Evolutionary conservation across 2,797 vertebrate species (phyloP).

Genomic region (Betta splendens): DNA sequence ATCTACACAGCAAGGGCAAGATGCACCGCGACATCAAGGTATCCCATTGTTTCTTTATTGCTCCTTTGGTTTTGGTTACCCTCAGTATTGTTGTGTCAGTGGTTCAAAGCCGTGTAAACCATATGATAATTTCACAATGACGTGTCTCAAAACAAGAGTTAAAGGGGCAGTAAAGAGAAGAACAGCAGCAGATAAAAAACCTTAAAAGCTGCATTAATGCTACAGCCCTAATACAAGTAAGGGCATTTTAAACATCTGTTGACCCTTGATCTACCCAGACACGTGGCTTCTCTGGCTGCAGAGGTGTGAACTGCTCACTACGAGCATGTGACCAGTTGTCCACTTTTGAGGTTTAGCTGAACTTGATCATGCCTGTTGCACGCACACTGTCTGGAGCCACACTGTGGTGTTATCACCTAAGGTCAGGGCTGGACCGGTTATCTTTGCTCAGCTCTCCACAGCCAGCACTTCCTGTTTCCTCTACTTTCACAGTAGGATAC

Average conservation of each 20-base stretch:
- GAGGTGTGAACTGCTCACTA: constrained; percentile 18
- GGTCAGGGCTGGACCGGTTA: constrained; percentile 71
- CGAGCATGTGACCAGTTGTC: constrained; percentile 26
- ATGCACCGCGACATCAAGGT: constrained; percentile 99
- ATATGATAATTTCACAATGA: neutral
- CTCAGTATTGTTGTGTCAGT: too few species aligned
- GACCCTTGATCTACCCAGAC: neutral
- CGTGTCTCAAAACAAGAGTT: neutral
- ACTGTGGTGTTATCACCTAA: constrained; percentile 58
- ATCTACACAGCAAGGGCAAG: constrained; percentile 95
- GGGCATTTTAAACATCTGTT: neutral
- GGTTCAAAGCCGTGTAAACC: neutral
- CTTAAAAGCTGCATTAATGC: neutral
- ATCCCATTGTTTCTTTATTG: constrained; percentile 37
- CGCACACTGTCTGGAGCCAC: constrained; percentile 24
- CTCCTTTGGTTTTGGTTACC: neutral
- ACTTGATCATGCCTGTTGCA: constrained; percentile 4
- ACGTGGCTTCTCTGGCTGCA: neutral
- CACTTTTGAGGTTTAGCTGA: constrained; percentile 24
- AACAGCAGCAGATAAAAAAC: neutral
- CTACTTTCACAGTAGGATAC: constrained; percentile 66
- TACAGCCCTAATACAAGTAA: neutral
- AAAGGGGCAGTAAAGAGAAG: neutral
- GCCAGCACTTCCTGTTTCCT: constrained; percentile 77
- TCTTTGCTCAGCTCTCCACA: constrained; percentile 63